Evolutionary conservation across 2,113 vertebrate species (phyloP).

Genomic region (Herpailurus yagouaroundi): DNA sequence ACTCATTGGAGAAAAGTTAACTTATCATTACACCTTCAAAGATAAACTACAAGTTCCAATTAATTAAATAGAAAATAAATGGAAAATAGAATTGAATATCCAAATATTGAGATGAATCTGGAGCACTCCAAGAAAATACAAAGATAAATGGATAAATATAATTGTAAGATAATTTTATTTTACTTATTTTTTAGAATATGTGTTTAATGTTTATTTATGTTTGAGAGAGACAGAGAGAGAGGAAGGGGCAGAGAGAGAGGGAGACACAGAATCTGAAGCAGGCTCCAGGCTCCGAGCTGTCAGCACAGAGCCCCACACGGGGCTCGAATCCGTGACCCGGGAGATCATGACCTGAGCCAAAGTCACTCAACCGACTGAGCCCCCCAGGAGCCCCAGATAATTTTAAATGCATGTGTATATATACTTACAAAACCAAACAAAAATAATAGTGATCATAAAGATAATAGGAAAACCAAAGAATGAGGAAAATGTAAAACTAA

Average conservation of each 20-base stretch:
- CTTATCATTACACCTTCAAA: neutral
- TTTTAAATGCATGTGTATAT: neutral
- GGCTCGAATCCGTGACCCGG: no score
- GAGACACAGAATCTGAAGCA: no score
- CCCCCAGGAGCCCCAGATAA: no score
- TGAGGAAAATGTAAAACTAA: neutral
- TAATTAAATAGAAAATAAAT: slow-evolving; percentile 32
- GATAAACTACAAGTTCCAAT: neutral
- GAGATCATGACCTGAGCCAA: no score
- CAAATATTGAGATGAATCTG: neutral
- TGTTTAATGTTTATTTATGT: no score
- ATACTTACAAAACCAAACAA: neutral
- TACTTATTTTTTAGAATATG: no score
- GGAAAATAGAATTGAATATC: slow-evolving; percentile 2
- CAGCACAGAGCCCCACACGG: no score
- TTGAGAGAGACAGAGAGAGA: no score
- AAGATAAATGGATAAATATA: neutral
- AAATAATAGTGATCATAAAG: neutral
- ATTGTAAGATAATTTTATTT: neutral
- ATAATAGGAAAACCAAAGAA: neutral
- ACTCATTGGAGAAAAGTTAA: neutral
- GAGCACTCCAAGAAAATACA: neutral
- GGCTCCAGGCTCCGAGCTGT: no score
- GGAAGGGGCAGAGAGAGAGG: no score
- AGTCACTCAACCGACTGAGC: no score